These are phyloP conservation scores for Minunthozetes semirufus DNA, from an alignment of 2,888 invertebrate species.

Conservation along the genomic window DNA sequence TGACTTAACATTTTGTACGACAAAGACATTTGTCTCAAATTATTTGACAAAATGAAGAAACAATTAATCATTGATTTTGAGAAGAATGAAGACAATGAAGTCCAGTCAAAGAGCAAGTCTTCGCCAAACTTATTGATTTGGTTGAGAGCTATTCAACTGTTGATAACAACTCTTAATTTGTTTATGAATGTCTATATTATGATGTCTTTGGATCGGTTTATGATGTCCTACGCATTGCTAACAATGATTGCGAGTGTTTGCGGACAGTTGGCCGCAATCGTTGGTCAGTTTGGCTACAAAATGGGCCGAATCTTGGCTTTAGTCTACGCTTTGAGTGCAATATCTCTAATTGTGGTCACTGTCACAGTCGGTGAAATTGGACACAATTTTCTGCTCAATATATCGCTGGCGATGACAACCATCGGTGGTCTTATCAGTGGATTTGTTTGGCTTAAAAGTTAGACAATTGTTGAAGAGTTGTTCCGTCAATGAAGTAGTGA, in stretches of 20 bases:
- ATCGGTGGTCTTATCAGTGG: not conserved
- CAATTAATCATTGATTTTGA: not conserved
- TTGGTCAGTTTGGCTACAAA: slow-evolving; percentile 31
- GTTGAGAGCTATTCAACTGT: slow-evolving; percentile 25
- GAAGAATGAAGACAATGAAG: not conserved
- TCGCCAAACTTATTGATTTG: not conserved
- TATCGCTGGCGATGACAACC: not conserved
- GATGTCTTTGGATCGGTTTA: slow-evolving; percentile 32
- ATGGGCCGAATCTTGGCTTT: not conserved
- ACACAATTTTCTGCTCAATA: not conserved
- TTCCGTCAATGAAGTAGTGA: not conserved
- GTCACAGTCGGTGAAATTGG: not conserved
- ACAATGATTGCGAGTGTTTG: slow-evolving; percentile 18
- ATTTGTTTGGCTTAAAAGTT: not conserved
- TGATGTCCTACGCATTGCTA: slow-evolving; percentile 3
- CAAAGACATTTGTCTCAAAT: not conserved
- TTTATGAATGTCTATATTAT: slow-evolving; percentile 34
- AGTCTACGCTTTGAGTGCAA: not conserved
- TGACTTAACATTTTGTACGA: not conserved
- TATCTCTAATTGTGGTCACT: not conserved
- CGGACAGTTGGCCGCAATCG: slow-evolving; percentile 33
- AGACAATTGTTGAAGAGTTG: not conserved
- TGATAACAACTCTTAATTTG: slow-evolving; percentile 31
- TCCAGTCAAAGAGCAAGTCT: not conserved
- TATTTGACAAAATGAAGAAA: not conserved